A percentile compares a stretch with the other conserved stretches of the same genome.
phyloP scores from a whole-genome alignment of 2,888 invertebrate species.

The Empis stercorea region DNA sequence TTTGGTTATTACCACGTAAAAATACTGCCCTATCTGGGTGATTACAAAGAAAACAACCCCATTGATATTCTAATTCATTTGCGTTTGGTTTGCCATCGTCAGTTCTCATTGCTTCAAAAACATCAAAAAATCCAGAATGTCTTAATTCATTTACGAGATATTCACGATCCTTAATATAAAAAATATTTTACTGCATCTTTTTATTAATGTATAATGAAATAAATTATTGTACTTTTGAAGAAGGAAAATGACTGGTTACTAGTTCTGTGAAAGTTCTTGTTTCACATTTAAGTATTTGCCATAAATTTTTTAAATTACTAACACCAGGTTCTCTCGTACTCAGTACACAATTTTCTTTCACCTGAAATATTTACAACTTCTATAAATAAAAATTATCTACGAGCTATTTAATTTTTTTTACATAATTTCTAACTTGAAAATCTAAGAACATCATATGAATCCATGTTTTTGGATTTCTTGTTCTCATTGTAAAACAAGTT shows the following conservation, averaged over 20 bases:
- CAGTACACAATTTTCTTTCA: constrained; percentile 60
- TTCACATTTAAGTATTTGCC: constrained; percentile 88
- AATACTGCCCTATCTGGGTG: constrained; percentile 84
- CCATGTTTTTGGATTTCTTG: constrained; percentile 77
- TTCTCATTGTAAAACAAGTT: constrained; percentile 64
- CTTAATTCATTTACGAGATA: constrained; percentile 72
- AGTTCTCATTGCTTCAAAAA: constrained; percentile 64
- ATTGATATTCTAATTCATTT: constrained; percentile 41
- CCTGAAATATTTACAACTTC: constrained; percentile 31
- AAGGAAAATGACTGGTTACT: constrained; percentile 89
- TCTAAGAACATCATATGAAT: constrained; percentile 94
- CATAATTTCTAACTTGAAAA: constrained; percentile 50
- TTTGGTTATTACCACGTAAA: constrained; percentile 63
- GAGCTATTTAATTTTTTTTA: constrained; percentile 18
- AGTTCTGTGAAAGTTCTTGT: constrained; percentile 79
- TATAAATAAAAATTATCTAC: too few species aligned
- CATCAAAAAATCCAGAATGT: constrained; percentile 80
- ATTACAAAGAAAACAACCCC: constrained; percentile 90
- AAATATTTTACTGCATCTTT: constrained; percentile 2
- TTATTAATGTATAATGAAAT: background rate
- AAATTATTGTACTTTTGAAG: constrained; percentile 50
- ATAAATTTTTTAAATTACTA: constrained; percentile 76
- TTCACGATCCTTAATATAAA: constrained; percentile 61
- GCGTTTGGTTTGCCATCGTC: constrained; percentile 36
- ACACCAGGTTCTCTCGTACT: constrained; percentile 72